Evolutionary conservation across 2,888 invertebrate species (phyloP), one percentile per base, ranked within the genome.

Genomic region (Tridacna gigas): DNA sequence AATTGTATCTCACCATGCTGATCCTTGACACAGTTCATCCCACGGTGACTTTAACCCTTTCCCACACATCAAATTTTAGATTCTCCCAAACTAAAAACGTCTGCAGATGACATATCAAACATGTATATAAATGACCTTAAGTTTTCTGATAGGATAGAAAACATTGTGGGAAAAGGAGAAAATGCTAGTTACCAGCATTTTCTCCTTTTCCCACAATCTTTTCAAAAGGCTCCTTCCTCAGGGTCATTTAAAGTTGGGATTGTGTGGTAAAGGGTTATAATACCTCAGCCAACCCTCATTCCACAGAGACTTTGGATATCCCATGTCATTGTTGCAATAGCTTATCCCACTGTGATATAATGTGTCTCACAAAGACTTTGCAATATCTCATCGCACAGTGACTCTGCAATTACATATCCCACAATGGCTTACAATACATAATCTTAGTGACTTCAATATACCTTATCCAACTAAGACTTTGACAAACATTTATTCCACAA

Each of bases 371-470:
- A 37, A 37, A 4, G 37, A 37, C 37, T 37, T 7, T 37, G 37
- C 2, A 2, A 51, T 95, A 98, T 98, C 96, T 99, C 99, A 94
- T 99, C 99, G 99, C 99, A 99, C 37, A 99, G 95, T 15, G 98
- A 98, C 94, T 99, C 37, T 37, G 2, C 37, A 37, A 37, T 4
- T 2, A 37, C 7, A 4, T 37, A 37, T 7, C 7, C 7, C 37
- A 37, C 37, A 37, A 37, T n/a, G n/a, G n/a, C n/a, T n/a, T n/a
- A n/a, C n/a, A n/a, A n/a, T n/a, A n/a, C n/a, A n/a, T n/a, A n/a
- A n/a, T n/a, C n/a, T n/a, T n/a, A n/a, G n/a, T 37, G 37, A 37
- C 37, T 37, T 7, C 7, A 7, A 37, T 7, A 51, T 95, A 98
- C 98, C 96, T 99, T 99, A 94, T 99, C 99, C 99, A n/a, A n/a